A percentile compares a stretch with the other conserved stretches of the same genome.
phyloP scores from a whole-genome alignment of 2,888 invertebrate genomes.

The Caenorhabditis sp. region DNA sequence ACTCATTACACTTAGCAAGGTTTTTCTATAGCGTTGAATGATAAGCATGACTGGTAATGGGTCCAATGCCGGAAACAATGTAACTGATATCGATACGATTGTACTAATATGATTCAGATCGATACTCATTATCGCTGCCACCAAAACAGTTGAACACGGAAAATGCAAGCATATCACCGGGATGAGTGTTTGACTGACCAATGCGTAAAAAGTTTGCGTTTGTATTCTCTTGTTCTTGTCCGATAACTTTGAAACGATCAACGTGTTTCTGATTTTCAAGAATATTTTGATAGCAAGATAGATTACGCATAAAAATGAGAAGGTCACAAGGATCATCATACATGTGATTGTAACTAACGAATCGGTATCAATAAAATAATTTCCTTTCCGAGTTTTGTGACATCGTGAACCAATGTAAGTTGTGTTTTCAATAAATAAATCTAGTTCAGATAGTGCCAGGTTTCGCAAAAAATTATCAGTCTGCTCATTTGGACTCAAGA shows the following conservation, averaged over 20 bases:
- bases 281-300: slow-evolving; percentile 19
- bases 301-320: slow-evolving; percentile 15
- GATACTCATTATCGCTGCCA: slow-evolving; percentile 5
- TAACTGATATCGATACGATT: slow-evolving; percentile 9
- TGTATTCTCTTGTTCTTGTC: slow-evolving; percentile 8
- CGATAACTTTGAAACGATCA: neutral
- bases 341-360: neutral
- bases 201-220: slow-evolving; percentile 19
- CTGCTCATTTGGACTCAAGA: slow-evolving; percentile 18
- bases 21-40: slow-evolving; percentile 6
- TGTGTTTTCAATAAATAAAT: slow-evolving; percentile 6
- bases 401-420: slow-evolving; percentile 15
- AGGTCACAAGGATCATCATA: neutral
- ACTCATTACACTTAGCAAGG: neutral
- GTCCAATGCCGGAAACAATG: slow-evolving; percentile 11
- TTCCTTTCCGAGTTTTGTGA: slow-evolving; percentile 10
- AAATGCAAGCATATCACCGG: slow-evolving; percentile 28
- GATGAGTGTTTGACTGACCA: slow-evolving; percentile 27
- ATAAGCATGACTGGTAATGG: slow-evolving; percentile 14
- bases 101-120: slow-evolving; percentile 8
- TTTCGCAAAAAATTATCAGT: slow-evolving; percentile 2
- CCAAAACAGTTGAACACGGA: slow-evolving; percentile 7
- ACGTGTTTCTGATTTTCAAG: neutral
- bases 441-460: slow-evolving; percentile 4
- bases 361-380: neutral